These are phyloP conservation scores for Pandion haliaetus DNA, from an alignment of 2,113 vertebrate genomes.

Conservation along the genomic window DNA sequence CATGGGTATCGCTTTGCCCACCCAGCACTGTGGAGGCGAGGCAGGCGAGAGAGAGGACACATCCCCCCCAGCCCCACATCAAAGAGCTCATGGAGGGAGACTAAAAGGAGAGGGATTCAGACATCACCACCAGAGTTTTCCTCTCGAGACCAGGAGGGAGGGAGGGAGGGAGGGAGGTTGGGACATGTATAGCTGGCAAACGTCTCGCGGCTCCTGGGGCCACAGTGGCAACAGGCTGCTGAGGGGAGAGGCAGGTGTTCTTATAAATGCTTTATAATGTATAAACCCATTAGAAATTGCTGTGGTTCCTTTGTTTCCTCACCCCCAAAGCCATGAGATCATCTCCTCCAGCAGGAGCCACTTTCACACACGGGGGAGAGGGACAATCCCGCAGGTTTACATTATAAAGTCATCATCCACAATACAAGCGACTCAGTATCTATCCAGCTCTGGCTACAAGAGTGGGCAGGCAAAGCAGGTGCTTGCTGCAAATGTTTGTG, in stretches of 20 bases:
- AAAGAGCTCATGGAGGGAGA: background rate
- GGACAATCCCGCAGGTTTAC: background rate
- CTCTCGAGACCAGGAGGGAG: background rate
- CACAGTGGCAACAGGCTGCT: background rate
- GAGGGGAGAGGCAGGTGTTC: background rate
- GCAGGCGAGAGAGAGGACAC: background rate
- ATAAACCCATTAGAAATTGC: background rate
- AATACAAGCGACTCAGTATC: background rate
- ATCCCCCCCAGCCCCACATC: rapidly evolving
- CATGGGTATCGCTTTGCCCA: background rate
- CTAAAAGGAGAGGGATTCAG: background rate
- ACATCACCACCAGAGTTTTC: background rate
- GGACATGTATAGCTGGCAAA: background rate
- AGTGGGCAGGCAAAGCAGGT: background rate
- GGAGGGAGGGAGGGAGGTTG: background rate
- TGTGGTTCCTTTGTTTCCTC: background rate
- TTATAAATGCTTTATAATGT: constrained; percentile 36
- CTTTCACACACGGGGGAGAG: rapidly evolving
- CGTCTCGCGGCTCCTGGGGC: background rate
- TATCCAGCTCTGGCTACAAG: background rate
- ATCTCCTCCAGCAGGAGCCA: background rate
- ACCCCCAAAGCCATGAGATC: background rate
- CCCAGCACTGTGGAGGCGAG: background rate
- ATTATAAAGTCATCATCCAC: background rate
- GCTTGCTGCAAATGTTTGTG: background rate